Conservation (phyloP, 2,797 vertebrate genomes). For the Parotocinclus haroldoi region DNA sequence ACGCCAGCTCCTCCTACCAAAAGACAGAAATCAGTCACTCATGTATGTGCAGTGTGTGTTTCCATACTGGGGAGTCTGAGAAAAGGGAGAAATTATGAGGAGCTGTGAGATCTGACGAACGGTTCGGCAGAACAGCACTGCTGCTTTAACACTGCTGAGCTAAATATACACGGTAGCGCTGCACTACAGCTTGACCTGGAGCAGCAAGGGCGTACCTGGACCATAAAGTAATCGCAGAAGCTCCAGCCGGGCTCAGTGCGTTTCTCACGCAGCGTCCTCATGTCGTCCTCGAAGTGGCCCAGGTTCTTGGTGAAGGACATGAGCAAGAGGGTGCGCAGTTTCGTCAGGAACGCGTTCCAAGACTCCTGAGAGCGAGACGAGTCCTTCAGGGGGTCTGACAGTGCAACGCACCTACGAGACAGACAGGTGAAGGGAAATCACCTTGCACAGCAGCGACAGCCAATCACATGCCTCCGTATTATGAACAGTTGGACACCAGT, state of each 20-base stretch:
- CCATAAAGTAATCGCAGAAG: constrained; percentile 99
- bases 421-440: too few species aligned
- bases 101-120: too few species aligned
- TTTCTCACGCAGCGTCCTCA: constrained; percentile 94
- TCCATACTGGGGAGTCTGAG: too few species aligned
- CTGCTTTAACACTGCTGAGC: too few species aligned
- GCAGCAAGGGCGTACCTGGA: constrained; percentile 76
- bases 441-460: too few species aligned
- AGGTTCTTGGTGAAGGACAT: constrained; percentile 99
- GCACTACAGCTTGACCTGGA: neutral
- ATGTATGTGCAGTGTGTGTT: neutral
- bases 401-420: constrained; percentile 84
- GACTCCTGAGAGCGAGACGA: constrained; percentile 96
- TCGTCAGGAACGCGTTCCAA: constrained; percentile 93
- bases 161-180: too few species aligned
- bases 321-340: constrained; percentile 92
- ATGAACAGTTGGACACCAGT: too few species aligned
- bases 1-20: constrained; percentile 91
- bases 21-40: constrained; percentile 3
- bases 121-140: too few species aligned
- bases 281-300: constrained; percentile 95
- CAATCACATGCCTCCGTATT: too few species aligned
- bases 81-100: too few species aligned
- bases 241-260: constrained; percentile 97
- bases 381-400: constrained; percentile 95